Percentiles rank a stretch among this genome's conserved stretches.
phyloP scores from a whole-genome alignment of 2,797 vertebrate species.

The Diceros bicornis region DNA sequence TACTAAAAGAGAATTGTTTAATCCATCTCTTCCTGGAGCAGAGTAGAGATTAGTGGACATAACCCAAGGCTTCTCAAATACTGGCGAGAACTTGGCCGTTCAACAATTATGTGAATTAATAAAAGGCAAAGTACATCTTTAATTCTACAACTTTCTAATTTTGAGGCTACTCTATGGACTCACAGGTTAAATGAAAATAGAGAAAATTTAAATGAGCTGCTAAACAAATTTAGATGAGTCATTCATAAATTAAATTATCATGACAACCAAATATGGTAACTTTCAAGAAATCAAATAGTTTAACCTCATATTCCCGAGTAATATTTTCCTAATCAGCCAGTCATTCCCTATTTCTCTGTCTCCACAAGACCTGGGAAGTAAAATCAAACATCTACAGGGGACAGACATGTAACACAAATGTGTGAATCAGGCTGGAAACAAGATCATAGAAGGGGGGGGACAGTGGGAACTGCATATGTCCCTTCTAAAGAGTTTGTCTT shows the following conservation, averaged over 20 bases:
- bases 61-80: neutral
- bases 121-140: no score
- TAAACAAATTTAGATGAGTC: neutral
- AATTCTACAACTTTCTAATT: neutral
- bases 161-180: neutral
- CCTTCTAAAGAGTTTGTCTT: neutral
- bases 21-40: neutral
- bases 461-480: neutral
- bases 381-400: neutral
- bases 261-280: neutral
- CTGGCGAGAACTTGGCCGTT: neutral
- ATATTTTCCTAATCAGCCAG: neutral
- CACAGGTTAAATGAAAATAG: neutral
- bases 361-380: neutral
- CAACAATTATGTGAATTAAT: neutral
- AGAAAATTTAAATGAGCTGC: neutral
- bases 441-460: neutral
- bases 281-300: neutral
- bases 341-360: neutral
- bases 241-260: neutral
- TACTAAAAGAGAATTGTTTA: neutral
- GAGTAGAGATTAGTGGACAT: neutral
- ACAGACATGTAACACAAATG: neutral
- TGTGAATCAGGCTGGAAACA: neutral
- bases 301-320: neutral